Conservation (phyloP, 2,113 vertebrate genomes). For the Porphyrio hochstetteri region DNA sequence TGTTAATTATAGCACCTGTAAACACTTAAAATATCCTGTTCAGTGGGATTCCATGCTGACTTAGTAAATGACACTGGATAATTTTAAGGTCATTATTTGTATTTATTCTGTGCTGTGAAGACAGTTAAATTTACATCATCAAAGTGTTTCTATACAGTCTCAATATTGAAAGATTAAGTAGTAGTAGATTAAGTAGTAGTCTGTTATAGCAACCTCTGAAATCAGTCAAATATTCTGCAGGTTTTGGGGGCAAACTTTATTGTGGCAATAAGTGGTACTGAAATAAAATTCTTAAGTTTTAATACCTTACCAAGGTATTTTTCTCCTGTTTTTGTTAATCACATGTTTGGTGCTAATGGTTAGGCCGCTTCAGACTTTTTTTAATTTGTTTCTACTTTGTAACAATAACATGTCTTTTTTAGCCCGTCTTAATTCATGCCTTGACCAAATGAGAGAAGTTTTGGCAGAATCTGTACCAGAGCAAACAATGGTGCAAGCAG, state of each 20-base stretch:
- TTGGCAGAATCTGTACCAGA: conserved; percentile 88
- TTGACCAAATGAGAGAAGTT: conserved; percentile 93
- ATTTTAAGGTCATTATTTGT: neutral
- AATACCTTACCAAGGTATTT: neutral
- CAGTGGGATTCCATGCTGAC: fast-evolving
- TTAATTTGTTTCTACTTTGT: neutral
- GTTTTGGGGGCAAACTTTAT: neutral
- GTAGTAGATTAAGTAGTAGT: neutral
- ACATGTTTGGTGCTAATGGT: neutral
- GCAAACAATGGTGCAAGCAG: conserved; percentile 84
- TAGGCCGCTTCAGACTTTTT: neutral
- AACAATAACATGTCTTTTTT: conserved; percentile 57
- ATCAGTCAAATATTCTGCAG: neutral
- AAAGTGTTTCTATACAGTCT: neutral
- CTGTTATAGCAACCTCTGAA: neutral
- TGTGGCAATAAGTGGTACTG: neutral
- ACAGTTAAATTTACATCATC: neutral
- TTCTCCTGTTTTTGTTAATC: neutral
- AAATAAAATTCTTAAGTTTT: neutral
- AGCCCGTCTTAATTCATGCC: conserved; percentile 91
- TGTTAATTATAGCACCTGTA: neutral
- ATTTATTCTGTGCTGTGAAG: neutral
- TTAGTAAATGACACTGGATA: neutral
- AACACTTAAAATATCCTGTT: neutral
- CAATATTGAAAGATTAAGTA: neutral